Percentiles rank a stretch among this genome's conserved stretches.
phyloP scores from a whole-genome alignment of 1,140 invertebrate genomes.

The Pissodes strobi region DNA sequence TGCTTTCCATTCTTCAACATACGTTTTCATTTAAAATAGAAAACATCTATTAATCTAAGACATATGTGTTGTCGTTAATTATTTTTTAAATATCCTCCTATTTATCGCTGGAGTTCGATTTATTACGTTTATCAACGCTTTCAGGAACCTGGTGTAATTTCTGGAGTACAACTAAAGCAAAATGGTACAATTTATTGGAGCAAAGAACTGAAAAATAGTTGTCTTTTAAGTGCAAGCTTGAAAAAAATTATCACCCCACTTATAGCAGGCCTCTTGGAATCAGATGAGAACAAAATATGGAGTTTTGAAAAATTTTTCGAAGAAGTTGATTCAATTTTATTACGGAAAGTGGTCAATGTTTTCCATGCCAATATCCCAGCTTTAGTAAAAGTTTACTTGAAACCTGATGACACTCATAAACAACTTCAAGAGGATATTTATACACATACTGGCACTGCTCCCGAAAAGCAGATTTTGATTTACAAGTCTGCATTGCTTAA shows the following conservation, averaged over 20 bases:
- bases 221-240: background rate
- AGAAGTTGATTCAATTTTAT: background rate
- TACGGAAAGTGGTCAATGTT: background rate
- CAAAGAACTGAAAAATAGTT: background rate
- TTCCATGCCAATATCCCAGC: background rate
- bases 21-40: no score
- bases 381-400: background rate
- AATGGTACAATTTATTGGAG: background rate
- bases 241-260: slow-evolving; percentile 3
- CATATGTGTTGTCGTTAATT: no score
- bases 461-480: no score
- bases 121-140: no score
- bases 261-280: slow-evolving; percentile 1
- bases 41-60: no score
- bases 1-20: no score
- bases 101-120: no score
- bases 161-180: background rate
- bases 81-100: no score
- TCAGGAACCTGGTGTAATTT: slow-evolving; percentile 2
- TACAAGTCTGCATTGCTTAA: no score
- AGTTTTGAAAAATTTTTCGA: slow-evolving; percentile 9
- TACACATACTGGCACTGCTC: no score
- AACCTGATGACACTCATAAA: background rate
- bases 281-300: slow-evolving; percentile 3
- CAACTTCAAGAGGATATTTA: background rate